phyloP scores from a whole-genome alignment of 2,797 vertebrate genomes.

The Silurus aristotelis region DNA sequence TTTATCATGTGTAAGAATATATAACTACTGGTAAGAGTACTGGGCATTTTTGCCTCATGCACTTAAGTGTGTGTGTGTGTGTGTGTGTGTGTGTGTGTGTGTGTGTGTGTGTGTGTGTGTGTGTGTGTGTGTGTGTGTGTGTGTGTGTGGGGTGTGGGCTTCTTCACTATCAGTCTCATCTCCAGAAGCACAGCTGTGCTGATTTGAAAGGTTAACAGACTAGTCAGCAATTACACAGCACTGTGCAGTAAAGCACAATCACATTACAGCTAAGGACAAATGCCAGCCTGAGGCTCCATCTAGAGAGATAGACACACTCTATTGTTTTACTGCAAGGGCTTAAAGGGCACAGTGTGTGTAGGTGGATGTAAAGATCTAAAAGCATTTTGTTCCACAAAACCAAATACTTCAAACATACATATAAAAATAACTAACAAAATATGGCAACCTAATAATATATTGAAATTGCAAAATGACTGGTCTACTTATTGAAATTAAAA shows the following conservation, averaged over 20 bases:
- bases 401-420: background rate
- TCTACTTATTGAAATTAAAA: too few species aligned
- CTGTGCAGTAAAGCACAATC: slow-evolving; percentile 72
- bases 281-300: slow-evolving; percentile 68
- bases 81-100: slow-evolving; percentile 16
- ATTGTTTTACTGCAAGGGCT: background rate
- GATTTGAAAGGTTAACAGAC: slow-evolving; percentile 84
- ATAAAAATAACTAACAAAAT: background rate
- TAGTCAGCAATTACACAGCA: slow-evolving; percentile 80
- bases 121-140: slow-evolving; percentile 11
- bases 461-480: background rate
- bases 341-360: slow-evolving; percentile 35
- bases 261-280: slow-evolving; percentile 73
- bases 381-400: background rate
- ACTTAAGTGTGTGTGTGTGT: slow-evolving; percentile 13
- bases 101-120: slow-evolving; percentile 16
- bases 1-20: slow-evolving; percentile 26
- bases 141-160: background rate
- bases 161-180: slow-evolving; percentile 73
- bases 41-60: background rate
- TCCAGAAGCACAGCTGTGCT: slow-evolving; percentile 70
- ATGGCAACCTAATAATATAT: background rate
- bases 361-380: slow-evolving; percentile 13
- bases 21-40: background rate
- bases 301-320: slow-evolving; percentile 58